Evolutionary conservation across 2,113 vertebrate genomes (phyloP).

Genomic region (Emydocephalus ijimae): DNA sequence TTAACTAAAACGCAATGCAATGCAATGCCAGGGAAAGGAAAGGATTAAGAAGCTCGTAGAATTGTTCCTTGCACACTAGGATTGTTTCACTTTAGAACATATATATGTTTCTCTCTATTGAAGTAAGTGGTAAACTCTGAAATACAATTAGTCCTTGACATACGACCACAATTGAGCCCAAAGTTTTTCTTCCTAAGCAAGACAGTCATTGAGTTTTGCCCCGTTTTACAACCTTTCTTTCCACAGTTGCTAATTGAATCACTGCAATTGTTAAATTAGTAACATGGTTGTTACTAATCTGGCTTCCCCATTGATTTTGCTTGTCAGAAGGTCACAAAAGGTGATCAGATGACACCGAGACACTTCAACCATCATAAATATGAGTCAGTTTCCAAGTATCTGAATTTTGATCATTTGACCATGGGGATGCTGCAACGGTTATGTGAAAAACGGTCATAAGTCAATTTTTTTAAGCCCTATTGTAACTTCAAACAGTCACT

Average conservation of each 20-base stretch:
- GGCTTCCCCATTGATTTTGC: not conserved
- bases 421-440: not conserved
- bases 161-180: not conserved
- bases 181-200: not conserved
- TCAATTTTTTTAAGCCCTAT: not conserved
- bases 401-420: not conserved
- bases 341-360: accelerated
- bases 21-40: not conserved
- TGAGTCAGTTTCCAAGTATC: not conserved
- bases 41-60: not conserved
- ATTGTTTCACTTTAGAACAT: not conserved
- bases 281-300: not conserved
- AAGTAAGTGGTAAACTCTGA: not conserved
- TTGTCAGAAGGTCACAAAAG: not conserved
- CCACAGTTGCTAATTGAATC: not conserved
- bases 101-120: not conserved
- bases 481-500: not conserved
- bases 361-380: not conserved
- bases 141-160: not conserved
- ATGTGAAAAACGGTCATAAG: not conserved
- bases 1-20: too few species aligned
- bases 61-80: not conserved
- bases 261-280: not conserved
- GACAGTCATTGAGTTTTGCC: not conserved
- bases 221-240: not conserved